Evolutionary conservation across 2,113 vertebrate species (phyloP), one percentile per base, ranked within the genome.

Genomic region (Nibea albiflora): DNA sequence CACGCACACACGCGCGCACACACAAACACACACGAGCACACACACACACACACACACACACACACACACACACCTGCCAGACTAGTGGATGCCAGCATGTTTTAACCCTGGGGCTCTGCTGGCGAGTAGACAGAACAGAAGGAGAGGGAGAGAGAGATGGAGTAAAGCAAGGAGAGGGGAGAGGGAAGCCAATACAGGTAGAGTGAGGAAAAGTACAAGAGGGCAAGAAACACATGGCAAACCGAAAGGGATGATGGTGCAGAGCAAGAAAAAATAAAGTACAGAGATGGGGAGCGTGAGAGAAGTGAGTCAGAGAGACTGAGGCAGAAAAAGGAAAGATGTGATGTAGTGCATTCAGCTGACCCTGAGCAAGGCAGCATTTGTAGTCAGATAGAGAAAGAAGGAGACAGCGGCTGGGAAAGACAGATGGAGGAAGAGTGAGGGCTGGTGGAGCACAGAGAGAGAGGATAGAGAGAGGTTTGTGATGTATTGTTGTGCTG

Each of bases 81-180:
- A 90, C 66, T 62, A 68, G 67, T 80, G 64, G 57, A 78, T 92
- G 88, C 86, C 89, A 85, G 84, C 86, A 83, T 92, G 90, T 83
- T 87, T 91, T 91, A 91, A 92, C 86, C 89, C 84, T 63, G 54
- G 56, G 88, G 89, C 88, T 91, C 76, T 84, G 70, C 80, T 89
- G 86, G 82, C 76, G 52, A 84, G 75, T 80, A 64, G 81, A 85
- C 56, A 49, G 88, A 92, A 87, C 90, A 91, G 86, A 91, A 85
- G 73, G 86, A 84, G 88, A 64, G 50, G 14, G 50, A 63, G 75
- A 81, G 79, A 80, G 79, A 80, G 76, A 78, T 31, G 58, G 69
- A 54, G 70, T 31, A 63, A 89, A 52, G 74, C 67, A 70, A 76
- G 76, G 65, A 49, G 63, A 44, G 28, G 56, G 19, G 50, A 61